Percentiles rank a stretch among this genome's conserved stretches.
These are phyloP conservation scores for Nymphalis urticae DNA, from an alignment of 2,888 invertebrate species.

Conservation along the genomic window DNA sequence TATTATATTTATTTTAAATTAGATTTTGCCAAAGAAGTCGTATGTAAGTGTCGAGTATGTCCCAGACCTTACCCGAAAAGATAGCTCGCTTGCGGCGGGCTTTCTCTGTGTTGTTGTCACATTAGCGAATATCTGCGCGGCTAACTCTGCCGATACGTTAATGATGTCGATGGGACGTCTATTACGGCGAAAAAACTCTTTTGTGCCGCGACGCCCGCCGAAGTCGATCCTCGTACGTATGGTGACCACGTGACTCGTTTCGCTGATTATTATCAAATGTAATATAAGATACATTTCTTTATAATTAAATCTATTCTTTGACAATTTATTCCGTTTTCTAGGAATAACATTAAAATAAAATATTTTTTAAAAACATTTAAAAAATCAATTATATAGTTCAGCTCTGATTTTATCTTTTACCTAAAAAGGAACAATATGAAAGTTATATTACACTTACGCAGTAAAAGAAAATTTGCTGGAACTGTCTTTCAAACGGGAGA, in stretches of 20 bases:
- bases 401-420: no score
- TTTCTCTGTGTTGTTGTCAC: constrained; percentile 79
- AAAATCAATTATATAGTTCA: no score
- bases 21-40: neutral
- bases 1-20: no score
- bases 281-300: neutral
- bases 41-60: constrained; percentile 45
- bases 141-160: constrained; percentile 75
- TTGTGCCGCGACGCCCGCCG: constrained; percentile 51
- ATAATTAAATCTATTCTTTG: neutral
- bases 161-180: constrained; percentile 77
- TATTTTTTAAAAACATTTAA: no score
- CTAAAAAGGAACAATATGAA: no score
- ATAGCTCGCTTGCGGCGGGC: constrained; percentile 78
- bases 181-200: constrained; percentile 69
- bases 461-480: no score
- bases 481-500: no score
- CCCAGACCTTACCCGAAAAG: constrained; percentile 64
- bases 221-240: constrained; percentile 27
- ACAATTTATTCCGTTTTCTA: neutral
- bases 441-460: no score
- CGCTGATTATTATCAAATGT: constrained; percentile 17
- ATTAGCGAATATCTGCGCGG: constrained; percentile 78
- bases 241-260: constrained; percentile 35
- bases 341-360: no score